Percentiles rank a stretch among this genome's conserved stretches.
These are phyloP conservation scores for Polydrusus pterygomalis DNA, from an alignment of 2,888 invertebrate genomes.

Conservation along the genomic window DNA sequence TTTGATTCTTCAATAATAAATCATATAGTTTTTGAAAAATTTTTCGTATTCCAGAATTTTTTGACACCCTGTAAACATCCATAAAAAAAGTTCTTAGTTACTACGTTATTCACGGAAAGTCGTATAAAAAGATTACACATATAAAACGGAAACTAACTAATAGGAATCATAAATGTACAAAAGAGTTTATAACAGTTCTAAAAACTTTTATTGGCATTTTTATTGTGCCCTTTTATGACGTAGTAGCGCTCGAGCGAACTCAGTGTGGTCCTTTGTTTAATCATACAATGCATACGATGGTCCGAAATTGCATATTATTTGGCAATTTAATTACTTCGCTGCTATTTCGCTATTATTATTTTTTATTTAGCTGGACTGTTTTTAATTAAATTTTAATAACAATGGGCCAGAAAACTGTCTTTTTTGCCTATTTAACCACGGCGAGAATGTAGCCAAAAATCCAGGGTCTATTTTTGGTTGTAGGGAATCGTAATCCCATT, in stretches of 20 bases:
- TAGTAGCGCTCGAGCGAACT: not conserved
- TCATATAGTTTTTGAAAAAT: no score
- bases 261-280: constrained; percentile 7
- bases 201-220: constrained; percentile 19
- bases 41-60: no score
- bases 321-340: constrained; percentile 3
- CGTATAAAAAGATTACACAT: not conserved
- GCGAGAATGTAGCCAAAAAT: no score
- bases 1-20: no score
- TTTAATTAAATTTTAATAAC: no score
- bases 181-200: constrained; percentile 1
- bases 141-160: constrained; percentile 3
- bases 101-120: not conserved
- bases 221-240: not conserved
- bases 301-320: constrained; percentile 14
- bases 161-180: not conserved
- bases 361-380: no score
- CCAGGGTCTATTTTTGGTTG: no score
- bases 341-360: not conserved
- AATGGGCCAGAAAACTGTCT: no score
- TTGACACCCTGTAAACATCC: no score
- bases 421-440: no score
- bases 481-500: no score
- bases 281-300: constrained; percentile 12
- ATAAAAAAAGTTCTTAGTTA: no score